Base-by-base conservation (phyloP, 2,888 invertebrate species). In the Nyleta sp. region DNA sequence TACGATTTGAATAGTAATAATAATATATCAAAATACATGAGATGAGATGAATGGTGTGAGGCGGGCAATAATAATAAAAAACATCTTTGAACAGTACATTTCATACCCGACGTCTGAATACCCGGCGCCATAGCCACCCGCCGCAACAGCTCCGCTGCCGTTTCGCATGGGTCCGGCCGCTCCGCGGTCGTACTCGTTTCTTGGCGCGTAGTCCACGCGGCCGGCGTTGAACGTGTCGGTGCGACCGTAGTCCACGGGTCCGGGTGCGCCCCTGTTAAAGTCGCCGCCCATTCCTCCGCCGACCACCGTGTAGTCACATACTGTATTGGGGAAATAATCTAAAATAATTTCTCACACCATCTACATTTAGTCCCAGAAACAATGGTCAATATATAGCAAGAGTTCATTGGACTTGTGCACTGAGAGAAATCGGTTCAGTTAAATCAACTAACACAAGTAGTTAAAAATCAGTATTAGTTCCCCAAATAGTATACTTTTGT, bases 131-230 rank as follows among this genome's bases (percentile, higher is more conserved):
- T 90, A 90, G 3, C 89, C 90, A 13, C 84, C 84, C 6, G 88
- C 84, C 31, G 89, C 87, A 22, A 88, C 87, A 0, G 89, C 87
- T 8, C 87, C 88, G 46, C 88, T 88, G 33, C 91, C 91, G 53
- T 91, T 91, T 77, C 91, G 87, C 89, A 90, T 91, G 4, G 90
- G 90, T 28, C 89, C 90, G 11, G 88, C 85, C 6, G 89, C 85
- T 22, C 83, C 85, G 35, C 91, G 89, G 64, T 91, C 90, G 71
- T 91, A 90, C 68, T 90, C 91, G 57, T 84, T 89, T 80, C 90
- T 86, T 11, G 89, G 85, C 18, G 88, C 84, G 59, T 90, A 90
- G 67, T 90, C 90, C 35, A 88, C 88, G n/a, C 91, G 86, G 33
- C 87, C 86, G 18, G 87, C 84, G 17, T 87, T 87, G 52, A 89